Evolutionary conservation across 2,113 vertebrate species (phyloP).

Genomic region (Tympanuchus pallidicinctus): DNA sequence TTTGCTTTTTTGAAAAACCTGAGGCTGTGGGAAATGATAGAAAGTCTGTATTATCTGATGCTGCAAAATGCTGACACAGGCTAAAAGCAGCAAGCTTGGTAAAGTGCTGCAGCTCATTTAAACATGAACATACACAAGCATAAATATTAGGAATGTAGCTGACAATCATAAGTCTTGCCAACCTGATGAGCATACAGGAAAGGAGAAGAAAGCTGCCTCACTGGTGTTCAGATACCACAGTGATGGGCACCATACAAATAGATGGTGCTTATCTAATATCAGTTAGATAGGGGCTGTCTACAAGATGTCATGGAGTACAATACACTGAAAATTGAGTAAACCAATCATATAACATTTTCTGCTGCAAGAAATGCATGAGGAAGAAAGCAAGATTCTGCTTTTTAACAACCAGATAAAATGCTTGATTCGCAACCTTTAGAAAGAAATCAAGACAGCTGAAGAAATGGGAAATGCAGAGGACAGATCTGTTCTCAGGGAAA

Average conservation of each 20-base stretch:
- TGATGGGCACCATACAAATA: background rate
- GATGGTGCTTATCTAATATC: background rate
- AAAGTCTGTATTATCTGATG: background rate
- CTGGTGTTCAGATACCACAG: background rate
- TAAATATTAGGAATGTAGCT: background rate
- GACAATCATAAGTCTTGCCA: background rate
- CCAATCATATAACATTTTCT: background rate
- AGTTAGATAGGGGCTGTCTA: background rate
- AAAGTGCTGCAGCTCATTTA: background rate
- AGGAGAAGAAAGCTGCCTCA: constrained; percentile 2
- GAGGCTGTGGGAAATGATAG: background rate
- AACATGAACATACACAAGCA: background rate
- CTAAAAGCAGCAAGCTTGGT: background rate
- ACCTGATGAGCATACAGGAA: background rate
- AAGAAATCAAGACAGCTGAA: background rate
- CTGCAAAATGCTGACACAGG: background rate
- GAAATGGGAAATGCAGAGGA: background rate
- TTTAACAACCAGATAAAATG: background rate
- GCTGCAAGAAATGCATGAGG: background rate
- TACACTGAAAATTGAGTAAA: background rate
- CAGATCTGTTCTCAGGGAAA: background rate
- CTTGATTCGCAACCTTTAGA: background rate
- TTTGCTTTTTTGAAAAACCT: accelerated
- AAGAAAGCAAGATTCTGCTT: background rate
- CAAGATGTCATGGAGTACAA: background rate